Evolutionary conservation across 2,113 vertebrate genomes (phyloP).

Genomic region (Psilopsiagon aurifrons): DNA sequence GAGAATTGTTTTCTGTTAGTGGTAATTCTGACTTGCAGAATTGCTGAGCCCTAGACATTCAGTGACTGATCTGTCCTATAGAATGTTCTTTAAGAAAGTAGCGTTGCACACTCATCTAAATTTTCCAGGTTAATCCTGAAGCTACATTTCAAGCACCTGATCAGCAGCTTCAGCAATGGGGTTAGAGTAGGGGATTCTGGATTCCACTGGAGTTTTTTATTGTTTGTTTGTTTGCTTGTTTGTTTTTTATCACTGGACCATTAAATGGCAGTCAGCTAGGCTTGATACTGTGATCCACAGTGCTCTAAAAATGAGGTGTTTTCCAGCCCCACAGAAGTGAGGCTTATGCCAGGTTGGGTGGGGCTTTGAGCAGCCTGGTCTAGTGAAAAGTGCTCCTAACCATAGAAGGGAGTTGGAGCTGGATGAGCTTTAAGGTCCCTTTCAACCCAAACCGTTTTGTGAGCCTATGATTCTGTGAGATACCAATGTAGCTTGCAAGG

Average conservation of each 20-base stretch:
- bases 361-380: not conserved
- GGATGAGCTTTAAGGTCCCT: not conserved
- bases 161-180: not conserved
- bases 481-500: not conserved
- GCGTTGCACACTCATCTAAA: not conserved
- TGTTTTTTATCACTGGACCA: not conserved
- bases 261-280: not conserved
- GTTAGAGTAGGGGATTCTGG: not conserved
- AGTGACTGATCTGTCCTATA: not conserved
- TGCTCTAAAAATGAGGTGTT: not conserved
- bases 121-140: slow-evolving; percentile 4
- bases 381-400: not conserved
- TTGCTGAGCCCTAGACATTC: not conserved
- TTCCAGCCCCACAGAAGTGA: not conserved
- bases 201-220: fast-evolving
- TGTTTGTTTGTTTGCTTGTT: not conserved
- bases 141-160: not conserved
- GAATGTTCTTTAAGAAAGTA: not conserved
- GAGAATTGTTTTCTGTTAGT: slow-evolving; percentile 22
- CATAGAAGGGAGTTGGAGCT: not conserved
- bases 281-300: fast-evolving
- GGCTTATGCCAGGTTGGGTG: not conserved
- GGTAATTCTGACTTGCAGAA: slow-evolving; percentile 18
- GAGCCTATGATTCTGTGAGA: not conserved
- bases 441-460: not conserved